These are phyloP conservation scores for Agriopis aurantiaria DNA, from an alignment of 2,888 invertebrate genomes.

Conservation along the genomic window DNA sequence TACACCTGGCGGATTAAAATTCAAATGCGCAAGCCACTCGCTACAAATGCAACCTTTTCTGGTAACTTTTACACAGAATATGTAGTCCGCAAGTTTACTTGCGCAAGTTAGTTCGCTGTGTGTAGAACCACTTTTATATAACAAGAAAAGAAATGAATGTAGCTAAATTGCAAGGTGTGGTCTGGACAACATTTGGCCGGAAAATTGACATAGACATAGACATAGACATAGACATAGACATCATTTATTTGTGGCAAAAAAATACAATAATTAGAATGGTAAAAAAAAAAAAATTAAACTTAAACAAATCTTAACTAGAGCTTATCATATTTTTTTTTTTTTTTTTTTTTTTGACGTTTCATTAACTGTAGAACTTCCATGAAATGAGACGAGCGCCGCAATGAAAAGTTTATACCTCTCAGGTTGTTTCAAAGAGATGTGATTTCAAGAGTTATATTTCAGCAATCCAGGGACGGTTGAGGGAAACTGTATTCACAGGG, in stretches of 20 bases:
- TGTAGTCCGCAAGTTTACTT: not conserved
- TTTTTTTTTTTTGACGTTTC: too few species aligned
- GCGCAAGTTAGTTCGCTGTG: not conserved
- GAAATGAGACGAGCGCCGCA: slow-evolving; percentile 2
- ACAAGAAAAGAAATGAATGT: not conserved
- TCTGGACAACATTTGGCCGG: not conserved
- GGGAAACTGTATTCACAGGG: not conserved
- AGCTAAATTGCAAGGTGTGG: slow-evolving; percentile 5
- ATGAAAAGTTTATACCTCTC: slow-evolving; percentile 17
- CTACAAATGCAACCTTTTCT: too few species aligned
- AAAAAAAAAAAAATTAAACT: too few species aligned
- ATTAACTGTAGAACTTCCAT: not conserved
- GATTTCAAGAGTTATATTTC: slow-evolving; percentile 5
- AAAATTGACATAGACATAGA: too few species aligned
- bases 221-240: too few species aligned
- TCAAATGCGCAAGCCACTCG: too few species aligned
- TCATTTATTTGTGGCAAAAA: too few species aligned
- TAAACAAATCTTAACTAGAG: too few species aligned
- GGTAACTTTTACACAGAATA: too few species aligned
- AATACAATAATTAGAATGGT: too few species aligned
- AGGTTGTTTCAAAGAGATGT: slow-evolving; percentile 3
- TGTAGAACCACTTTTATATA: not conserved
- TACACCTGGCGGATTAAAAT: too few species aligned
- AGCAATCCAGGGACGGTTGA: not conserved
- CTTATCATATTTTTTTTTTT: too few species aligned